Evolutionary conservation across 2,888 invertebrate species (phyloP), one percentile per base, ranked within the genome.

Genomic region (Coelinius sp.): DNA sequence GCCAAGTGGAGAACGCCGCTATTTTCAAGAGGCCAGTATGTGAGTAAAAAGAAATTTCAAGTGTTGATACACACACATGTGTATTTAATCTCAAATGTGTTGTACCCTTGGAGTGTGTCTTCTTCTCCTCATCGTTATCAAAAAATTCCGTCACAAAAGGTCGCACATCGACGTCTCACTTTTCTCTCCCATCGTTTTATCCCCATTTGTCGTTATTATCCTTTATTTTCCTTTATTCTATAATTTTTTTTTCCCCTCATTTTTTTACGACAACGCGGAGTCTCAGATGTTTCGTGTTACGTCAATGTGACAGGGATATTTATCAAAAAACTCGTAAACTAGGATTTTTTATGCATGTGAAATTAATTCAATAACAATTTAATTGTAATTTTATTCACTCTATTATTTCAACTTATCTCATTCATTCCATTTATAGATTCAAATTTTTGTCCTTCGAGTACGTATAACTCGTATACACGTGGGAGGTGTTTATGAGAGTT

Each of bases 131-230:
- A 38, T 63, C 38, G 27, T 59, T 59, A 59, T 59, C 59, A 59
- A 4, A 17, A n/a, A 85, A 85, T 85, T 86, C 85, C 84, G 80
- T 83, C 82, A 84, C 83, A 84, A 83, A 82, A 78, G 68, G 80
- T 80, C 78, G 80, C 80, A 83, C 80, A 80, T 83, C 78, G 81
- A 79, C 77, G 56, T 38, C 38, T 53, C 35, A 35, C 27, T 56
- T 27, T 56, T 14, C 25, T 6, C 31, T 7, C 27, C 17, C 27
- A 56, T 6, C 31, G 31, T 31, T 31, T 31, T n/a, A 41, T 41
- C 41, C 41, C 10, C 44, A 10, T n/a, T 24, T 22, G 7, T 38
- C n/a, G 41, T 46, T 22, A 25, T 66, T 49, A 14, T 20, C 20
- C 25, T 22, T 35, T 14, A 27, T 31, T 56, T 12, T 25, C 2